Evolutionary conservation across 2,888 invertebrate genomes (phyloP), one percentile per base, ranked within the genome.

Genomic region (Plusia festucae): DNA sequence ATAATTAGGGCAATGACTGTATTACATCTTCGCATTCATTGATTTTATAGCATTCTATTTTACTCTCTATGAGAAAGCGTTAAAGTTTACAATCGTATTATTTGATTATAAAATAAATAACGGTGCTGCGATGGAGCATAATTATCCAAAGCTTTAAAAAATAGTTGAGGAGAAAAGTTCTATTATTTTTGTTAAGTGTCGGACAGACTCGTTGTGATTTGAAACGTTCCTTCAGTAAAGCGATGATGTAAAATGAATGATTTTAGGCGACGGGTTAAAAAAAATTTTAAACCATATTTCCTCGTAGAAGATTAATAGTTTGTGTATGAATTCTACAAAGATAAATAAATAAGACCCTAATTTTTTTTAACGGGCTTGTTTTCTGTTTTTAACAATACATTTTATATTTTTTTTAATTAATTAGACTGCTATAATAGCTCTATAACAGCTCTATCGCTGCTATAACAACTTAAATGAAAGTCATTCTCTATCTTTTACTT

Each of bases 1-100:
- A 76, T 78, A 76, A 79, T 70, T 71, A 80, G 81, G 69, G 66
- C 81, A 79, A 68, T 77, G 78, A 77, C 70, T 77, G 69, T 64
- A 64, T 61, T 65, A 77, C 60, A 67, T 70, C 61, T 65, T 51
- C 22, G 58, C 18, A 64, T 69, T 65, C 63, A 65, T 72, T 70
- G 70, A 68, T 67, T 27, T n/a, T 52, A 55, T 7, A 15, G 53
- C 34, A 58, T 55, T 18, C 60, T 1, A 79, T 44, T 76, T 32
- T 65, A n/a, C 15, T 30, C 53, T 60, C 63, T 68, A 70, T 63
- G 1, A 51, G 13, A 60, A 32, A 27, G 65, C 34, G 13, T 11
- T 73, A 70, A 60, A 72, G 76, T 53, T 75, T 66, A 65, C 27
- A 72, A 58, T 76, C 46, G 18, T 20, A 53, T n/a, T 34, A 40